Evolutionary conservation across 1,140 invertebrate genomes (phyloP), one percentile per base, ranked within the genome.

Genomic region (Micrasema minimum): DNA sequence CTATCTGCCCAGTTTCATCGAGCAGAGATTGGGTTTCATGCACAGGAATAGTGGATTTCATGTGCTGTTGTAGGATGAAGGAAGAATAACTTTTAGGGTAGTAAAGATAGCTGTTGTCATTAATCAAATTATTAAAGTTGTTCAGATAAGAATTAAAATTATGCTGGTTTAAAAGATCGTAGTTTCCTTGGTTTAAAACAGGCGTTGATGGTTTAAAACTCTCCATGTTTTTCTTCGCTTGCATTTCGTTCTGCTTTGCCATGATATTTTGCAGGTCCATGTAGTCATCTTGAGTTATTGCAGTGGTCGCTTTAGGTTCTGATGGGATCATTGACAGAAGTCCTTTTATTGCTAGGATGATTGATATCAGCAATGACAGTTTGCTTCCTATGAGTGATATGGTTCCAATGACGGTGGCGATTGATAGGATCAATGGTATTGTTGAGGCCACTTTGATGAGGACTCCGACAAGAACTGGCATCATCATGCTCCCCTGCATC

Each of bases 401-500:
- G 10, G 77, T 62, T 12, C 79, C 78, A 1, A 81, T 59, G 0
- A 82, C 53, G 1, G 72, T 72, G 14, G 82, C 75, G 71, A 81
- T 78, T 0, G 76, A 72, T 12, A 82, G 51, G 6, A 80, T 74
- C 2, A 81, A 43, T 1, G 80, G 81, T 31, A 82, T 72, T 1
- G 80, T 45, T 6, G 77, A 76, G 18, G 77, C 23, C 7, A 82
- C 76, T 72, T 82, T 81, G 6, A 82, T 66, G 1, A 80, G 76
- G 1, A 81, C 31, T 7, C 80, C 79, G 10, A 80, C 76, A 5
- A 82, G 62, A 10, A 80, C 57, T 61, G 81, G 79, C 11, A 81
- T 75, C 46, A 82, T 16, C 69, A 79, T 57, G 20, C 26, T 65
- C 4, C 38, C 38, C 12, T 69, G 37, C n/a, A 59, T 20, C 31